Evolutionary conservation across 2,888 invertebrate genomes (phyloP), one percentile per base, ranked within the genome.

Genomic region (Drosophila anceps): DNA sequence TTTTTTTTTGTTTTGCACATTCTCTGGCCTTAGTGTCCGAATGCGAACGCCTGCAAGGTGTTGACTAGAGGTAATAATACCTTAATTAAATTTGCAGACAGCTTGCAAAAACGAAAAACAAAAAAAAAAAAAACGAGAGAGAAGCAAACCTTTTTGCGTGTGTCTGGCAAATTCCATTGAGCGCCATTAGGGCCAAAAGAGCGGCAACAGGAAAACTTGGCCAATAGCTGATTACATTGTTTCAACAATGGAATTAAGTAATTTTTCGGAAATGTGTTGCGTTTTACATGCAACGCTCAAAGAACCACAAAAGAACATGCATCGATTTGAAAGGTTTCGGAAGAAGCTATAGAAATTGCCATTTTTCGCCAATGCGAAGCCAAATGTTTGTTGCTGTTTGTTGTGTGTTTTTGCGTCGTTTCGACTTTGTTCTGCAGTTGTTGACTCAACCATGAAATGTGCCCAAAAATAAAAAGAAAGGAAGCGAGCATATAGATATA

Each of bases 21-120:
- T 39, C 54, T 39, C 27, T 29, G 27, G n/a, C 31, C 20, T 51
- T 43, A 31, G 41, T 48, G 61, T 35, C 54, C 54, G 50, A 37
- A 43, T 33, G 57, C 48, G 71, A 66, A 87, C 84, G 87, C 81
- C 84, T 81, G 73, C 71, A 77, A 87, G 87, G 87, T 89, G 87
- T 87, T 87, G 87, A 87, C 81, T 83, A 82, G 69, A 72, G 76
- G 82, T 82, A 87, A 82, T 81, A 74, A 84, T 76, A 77, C 83
- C 85, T 83, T 87, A 87, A 87, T 89, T 89, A 89, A 87, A 87
- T 83, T 89, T 81, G 50, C 84, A 79, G 81, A 75, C 81, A 55
- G 63, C 66, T 65, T 62, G 15, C 33, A 53, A 43, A 44, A 41
- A 44, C n/a, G n/a, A n/a, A 18, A 31, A 60, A 41, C 10, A 10